Base-by-base conservation (phyloP, 2,888 invertebrate species). In the Catonia carolina region DNA sequence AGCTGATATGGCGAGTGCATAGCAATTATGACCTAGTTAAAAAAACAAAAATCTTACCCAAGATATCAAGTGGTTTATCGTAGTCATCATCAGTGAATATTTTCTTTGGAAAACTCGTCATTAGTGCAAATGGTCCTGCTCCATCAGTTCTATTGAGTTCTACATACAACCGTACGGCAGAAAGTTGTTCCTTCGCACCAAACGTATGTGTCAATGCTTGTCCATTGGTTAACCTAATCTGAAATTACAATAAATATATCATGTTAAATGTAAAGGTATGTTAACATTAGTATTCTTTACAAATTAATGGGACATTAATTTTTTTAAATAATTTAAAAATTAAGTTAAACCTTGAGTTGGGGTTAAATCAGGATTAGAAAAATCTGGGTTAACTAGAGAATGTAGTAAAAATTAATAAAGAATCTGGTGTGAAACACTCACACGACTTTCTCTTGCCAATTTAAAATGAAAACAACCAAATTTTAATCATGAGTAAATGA, bases 61-160 rank as follows among this genome's bases (percentile, higher is more conserved):
- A 77, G 62, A 82, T 78, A 64, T 86, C 86, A 64, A 97, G 75
- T 0, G 96, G 91, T 69, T 85, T 87, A 58, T 90, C 87, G 73
- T 90, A 95, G 70, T 97, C 96, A 2, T 92, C 92, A 10, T 77
- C 79, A 1, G 80, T 77, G 70, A 94, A 97, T 52, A 93, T 82
- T 74, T 89, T 91, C 68, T 84, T 85, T 6, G 97, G 96, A 75
- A 93, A 97, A 68, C 82, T 85, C 2, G 93, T 95, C 86, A 96
- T 92, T 64, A 97, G 75, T 54, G 84, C 83, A 73, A 96, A 94
- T 4, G 79, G 74, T 42, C 75, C 78, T 0, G 76, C 75, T 8
- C 80, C 79, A 67, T 89, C 86, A 39, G 83, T 82, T 52, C 89
- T 79, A 67, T 95, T 86, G 76, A 94, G 79, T 75, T 92, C 85